Base-by-base conservation (phyloP, 2,888 invertebrate species). In the Oscheius sp. region DNA sequence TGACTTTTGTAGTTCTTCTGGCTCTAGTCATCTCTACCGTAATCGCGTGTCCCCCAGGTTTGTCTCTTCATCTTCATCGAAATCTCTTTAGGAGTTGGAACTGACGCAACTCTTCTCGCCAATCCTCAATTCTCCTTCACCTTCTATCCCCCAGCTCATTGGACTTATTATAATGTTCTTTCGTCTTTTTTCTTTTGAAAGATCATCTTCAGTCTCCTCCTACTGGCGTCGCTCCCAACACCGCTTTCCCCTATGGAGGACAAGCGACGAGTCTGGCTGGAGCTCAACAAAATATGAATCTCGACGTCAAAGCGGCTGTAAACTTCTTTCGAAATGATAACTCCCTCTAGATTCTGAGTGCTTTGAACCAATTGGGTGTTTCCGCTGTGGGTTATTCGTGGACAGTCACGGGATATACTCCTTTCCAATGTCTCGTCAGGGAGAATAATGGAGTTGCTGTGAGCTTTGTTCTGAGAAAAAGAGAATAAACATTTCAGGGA, bases 61-160 rank as follows among this genome's bases (percentile, higher is more conserved):
- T 45, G 8, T 45, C 12, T 6, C 12, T 15, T 45, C 5, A 6
- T 15, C 6, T 17, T 53, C 12, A 15, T 53, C 53, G n/a, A n/a
- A n/a, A n/a, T n/a, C n/a, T n/a, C n/a, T 53, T 20, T 20, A 15
- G 53, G 61, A 29, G 27, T 45, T 45, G 65, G 52, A 37, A 52
- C 65, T 0, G 65, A 65, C 15, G 84, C 84, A 64, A 83, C 81
- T 52, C 55, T 82, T 17, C 73, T 83, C 15, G 74, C 84, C 4
- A 82, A 82, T 68, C 79, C 79, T 72, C 67, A 73, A n/a, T 65
- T 82, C 48, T 82, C 75, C 15, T 69, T 74, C 53, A 78, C 82
- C 69, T 70, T 84, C 5, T 64, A 64, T 25, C 64, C 64, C 4
- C 64, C 64, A 1, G 34, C 64, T 17, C 10, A 34, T 17, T 64